These are phyloP conservation scores for Campoletis sonorensis DNA, from an alignment of 1,140 invertebrate genomes.

Conservation along the genomic window DNA sequence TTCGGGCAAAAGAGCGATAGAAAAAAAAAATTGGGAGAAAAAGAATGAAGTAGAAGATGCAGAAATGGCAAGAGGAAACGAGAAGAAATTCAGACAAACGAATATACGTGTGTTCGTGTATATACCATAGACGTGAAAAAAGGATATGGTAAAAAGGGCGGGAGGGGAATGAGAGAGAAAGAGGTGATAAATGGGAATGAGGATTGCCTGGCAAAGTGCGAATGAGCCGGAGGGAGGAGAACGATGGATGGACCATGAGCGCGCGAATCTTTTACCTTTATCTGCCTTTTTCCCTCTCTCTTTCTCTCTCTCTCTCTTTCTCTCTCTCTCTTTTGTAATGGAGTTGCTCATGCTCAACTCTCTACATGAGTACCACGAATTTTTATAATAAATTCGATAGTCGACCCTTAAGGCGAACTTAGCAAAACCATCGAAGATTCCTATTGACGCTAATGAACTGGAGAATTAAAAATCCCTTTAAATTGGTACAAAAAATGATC, in stretches of 20 bases:
- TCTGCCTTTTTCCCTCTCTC: too few relatives aligned
- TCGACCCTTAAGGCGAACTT: too few relatives aligned
- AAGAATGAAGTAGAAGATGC: constrained; percentile 25
- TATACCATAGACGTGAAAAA: constrained; percentile 21
- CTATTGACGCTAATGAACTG: too few relatives aligned
- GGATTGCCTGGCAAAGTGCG: constrained; percentile 72
- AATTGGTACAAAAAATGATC: not conserved
- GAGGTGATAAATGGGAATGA: constrained; percentile 73
- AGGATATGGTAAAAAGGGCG: constrained; percentile 40
- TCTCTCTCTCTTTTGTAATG: too few relatives aligned
- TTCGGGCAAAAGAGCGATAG: constrained; percentile 29
- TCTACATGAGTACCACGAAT: too few relatives aligned
- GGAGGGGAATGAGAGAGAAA: constrained; percentile 59
- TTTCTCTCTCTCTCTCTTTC: not conserved
- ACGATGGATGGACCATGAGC: constrained; percentile 53
- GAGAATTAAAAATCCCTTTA: too few relatives aligned
- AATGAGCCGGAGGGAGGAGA: constrained; percentile 61
- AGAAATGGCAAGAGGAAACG: constrained; percentile 15
- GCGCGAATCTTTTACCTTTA: constrained; percentile 7
- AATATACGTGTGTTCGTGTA: constrained; percentile 19
- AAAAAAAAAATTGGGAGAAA: constrained; percentile 33
- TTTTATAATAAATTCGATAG: too few relatives aligned
- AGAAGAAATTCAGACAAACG: constrained; percentile 40
- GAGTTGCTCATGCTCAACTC: not conserved
- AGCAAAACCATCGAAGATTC: not conserved